Evolutionary conservation across 2,113 vertebrate genomes (phyloP).

Genomic region (Perca schrenkii): DNA sequence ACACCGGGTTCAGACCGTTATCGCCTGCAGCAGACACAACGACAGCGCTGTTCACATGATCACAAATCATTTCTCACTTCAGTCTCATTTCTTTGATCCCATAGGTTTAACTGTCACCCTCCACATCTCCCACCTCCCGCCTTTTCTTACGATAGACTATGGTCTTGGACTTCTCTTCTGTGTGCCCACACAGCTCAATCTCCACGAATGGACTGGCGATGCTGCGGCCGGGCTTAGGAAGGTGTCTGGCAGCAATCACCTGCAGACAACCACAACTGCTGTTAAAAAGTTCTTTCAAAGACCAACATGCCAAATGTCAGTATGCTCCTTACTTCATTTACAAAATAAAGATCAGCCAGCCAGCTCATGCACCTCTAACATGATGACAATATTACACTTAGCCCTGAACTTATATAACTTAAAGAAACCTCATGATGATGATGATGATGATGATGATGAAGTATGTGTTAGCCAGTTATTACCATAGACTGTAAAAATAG

Average conservation of each 20-base stretch:
- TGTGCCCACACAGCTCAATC: conserved; percentile 93
- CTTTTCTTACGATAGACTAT: conserved; percentile 83
- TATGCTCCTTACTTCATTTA: neutral
- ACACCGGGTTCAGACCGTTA: conserved; percentile 95
- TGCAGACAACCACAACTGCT: conserved; percentile 59
- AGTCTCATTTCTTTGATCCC: neutral
- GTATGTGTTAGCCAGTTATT: neutral
- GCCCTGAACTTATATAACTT: neutral
- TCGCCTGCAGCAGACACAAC: conserved; percentile 85
- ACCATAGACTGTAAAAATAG: too few relatives aligned
- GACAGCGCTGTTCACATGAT: neutral
- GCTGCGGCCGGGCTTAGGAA: conserved; percentile 92
- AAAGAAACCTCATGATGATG: neutral
- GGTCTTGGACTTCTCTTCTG: conserved; percentile 95
- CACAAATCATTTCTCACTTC: neutral
- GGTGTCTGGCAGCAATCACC: conserved; percentile 95
- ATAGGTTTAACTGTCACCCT: neutral
- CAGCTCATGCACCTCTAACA: neutral
- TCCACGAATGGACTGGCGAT: conserved; percentile 97
- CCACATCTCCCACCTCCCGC: neutral
- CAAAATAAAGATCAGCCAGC: neutral
- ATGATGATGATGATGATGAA: neutral
- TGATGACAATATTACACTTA: neutral
- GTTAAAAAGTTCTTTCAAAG: neutral
- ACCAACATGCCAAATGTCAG: neutral